phyloP scores from a whole-genome alignment of 2,797 vertebrate genomes.

The Malurus splendens region DNA sequence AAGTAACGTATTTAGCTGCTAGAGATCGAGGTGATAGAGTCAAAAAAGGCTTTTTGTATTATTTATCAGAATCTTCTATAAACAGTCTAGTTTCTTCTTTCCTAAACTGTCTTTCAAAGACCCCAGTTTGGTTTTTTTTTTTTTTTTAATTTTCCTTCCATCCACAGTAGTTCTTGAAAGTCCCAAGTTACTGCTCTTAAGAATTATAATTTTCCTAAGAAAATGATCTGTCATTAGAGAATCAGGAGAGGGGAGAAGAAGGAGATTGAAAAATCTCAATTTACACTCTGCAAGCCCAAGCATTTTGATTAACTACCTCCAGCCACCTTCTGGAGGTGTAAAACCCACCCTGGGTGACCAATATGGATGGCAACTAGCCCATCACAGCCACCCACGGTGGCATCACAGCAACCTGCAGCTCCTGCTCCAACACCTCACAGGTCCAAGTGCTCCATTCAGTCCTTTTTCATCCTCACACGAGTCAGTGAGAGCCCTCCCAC shows the following conservation, averaged over 20 bases:
- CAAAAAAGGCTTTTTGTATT: neutral
- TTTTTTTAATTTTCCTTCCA: neutral
- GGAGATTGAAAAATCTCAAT: neutral
- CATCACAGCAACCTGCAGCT: neutral
- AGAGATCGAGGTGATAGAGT: neutral
- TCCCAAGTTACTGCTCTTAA: neutral
- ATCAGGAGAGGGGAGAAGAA: neutral
- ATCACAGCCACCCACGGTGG: neutral
- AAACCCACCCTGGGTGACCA: neutral
- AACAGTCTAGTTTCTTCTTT: neutral
- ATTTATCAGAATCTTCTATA: neutral
- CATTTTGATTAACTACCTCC: neutral
- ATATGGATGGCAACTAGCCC: neutral
- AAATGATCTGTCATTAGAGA: neutral
- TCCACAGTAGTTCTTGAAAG: neutral
- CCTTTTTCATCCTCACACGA: fast-evolving
- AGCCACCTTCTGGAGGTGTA: neutral
- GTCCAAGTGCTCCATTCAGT: fast-evolving
- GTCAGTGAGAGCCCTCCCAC: neutral
- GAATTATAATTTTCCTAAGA: neutral
- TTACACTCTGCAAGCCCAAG: neutral
- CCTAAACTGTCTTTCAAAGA: neutral
- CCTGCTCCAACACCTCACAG: fast-evolving
- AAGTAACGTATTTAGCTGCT: neutral
- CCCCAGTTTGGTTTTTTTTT: neutral